Conservation (phyloP, 2,113 vertebrate species). For the Tupaia chinensis region DNA sequence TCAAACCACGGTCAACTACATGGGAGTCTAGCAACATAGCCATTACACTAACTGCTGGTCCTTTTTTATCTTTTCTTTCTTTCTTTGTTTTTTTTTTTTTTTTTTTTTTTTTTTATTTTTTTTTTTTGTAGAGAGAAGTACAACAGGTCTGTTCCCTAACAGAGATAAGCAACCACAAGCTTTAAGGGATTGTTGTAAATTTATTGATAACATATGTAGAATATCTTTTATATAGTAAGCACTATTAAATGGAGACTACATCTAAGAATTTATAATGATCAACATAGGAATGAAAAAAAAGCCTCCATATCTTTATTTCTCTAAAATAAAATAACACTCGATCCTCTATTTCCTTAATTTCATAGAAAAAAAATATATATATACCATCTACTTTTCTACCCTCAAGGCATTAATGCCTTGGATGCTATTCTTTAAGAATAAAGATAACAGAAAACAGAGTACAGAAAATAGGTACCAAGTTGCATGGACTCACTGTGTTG, state of each 20-base stretch:
- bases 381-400: neutral
- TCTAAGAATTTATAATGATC: neutral
- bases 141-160: too few relatives aligned
- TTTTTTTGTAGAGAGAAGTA: too few relatives aligned
- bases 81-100: too few relatives aligned
- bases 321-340: neutral
- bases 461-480: neutral
- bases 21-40: too few relatives aligned
- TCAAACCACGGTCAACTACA: too few relatives aligned
- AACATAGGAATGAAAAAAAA: neutral
- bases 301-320: neutral
- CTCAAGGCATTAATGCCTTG: neutral
- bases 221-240: neutral
- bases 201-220: neutral
- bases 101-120: too few relatives aligned
- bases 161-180: neutral
- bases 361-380: neutral
- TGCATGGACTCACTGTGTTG: neutral
- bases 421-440: neutral
- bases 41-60: too few relatives aligned
- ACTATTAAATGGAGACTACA: neutral
- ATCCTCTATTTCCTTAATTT: neutral
- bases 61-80: too few relatives aligned
- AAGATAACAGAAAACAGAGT: neutral
- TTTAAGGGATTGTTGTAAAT: neutral